Evolutionary conservation across 2,797 vertebrate species (phyloP).

Genomic region (Pangasius mekongensis): DNA sequence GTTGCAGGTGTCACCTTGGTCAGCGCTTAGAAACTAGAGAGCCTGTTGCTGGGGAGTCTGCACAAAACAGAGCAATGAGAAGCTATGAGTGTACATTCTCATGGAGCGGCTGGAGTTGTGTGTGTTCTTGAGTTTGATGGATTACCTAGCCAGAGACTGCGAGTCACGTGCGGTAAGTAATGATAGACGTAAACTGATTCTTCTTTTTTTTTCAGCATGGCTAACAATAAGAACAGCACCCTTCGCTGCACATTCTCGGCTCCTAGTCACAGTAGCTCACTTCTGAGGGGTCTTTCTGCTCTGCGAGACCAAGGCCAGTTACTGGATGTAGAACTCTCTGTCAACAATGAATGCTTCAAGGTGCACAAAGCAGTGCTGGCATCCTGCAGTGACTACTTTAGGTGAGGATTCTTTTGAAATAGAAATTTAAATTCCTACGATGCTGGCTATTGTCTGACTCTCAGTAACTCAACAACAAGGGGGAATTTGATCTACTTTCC

Average conservation of each 20-base stretch:
- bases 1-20: conserved; percentile 30
- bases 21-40: conserved; percentile 23
- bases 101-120: background rate
- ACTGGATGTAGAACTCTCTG: conserved; percentile 90
- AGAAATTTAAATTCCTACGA: background rate
- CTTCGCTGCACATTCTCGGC: conserved; percentile 95
- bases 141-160: conserved; percentile 7
- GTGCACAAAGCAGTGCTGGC: conserved; percentile 97
- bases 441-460: background rate
- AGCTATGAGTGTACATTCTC: background rate
- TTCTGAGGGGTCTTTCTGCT: conserved; percentile 90
- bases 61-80: conserved; percentile 6
- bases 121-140: conserved; percentile 31
- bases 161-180: conserved; percentile 16
- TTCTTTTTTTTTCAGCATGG: conserved; percentile 83
- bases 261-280: conserved; percentile 87
- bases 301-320: conserved; percentile 92
- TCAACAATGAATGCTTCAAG: conserved; percentile 90
- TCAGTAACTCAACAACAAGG: background rate
- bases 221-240: conserved; percentile 90
- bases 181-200: conserved; percentile 45
- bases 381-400: conserved; percentile 98
- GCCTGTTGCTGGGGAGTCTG: conserved; percentile 26
- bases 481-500: conserved; percentile 9
- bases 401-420: conserved; percentile 71